phyloP scores from a whole-genome alignment of 2,888 invertebrate genomes.

The Callyntrura sp. region DNA sequence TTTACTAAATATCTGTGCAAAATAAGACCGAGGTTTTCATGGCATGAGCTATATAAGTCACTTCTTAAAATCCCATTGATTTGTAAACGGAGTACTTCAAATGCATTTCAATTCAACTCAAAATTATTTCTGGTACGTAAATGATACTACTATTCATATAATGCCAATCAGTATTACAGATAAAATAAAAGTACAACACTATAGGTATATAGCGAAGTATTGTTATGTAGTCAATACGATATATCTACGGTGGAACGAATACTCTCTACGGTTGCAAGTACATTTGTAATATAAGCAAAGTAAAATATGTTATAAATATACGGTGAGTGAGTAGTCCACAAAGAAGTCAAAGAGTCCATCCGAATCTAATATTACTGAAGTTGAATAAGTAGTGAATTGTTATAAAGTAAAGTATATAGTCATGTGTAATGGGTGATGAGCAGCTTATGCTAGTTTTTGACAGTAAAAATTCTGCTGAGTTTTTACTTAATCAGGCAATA shows the following conservation, averaged over 20 bases:
- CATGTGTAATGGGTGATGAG: too few species aligned
- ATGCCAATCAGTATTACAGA: constrained; percentile 42
- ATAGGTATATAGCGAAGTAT: not conserved
- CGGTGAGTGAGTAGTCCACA: constrained; percentile 32
- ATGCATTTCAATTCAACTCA: not conserved
- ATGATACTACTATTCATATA: constrained; percentile 25
- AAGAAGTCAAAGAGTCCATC: constrained; percentile 71
- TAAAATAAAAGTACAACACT: constrained; percentile 11
- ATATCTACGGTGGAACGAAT: not conserved
- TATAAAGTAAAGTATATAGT: constrained; percentile 7
- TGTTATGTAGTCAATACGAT: not conserved
- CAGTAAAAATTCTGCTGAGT: too few species aligned
- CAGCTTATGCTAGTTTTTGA: too few species aligned
- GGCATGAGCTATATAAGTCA: not conserved
- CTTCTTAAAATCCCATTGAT: too few species aligned
- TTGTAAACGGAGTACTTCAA: not conserved
- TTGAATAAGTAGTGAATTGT: too few species aligned
- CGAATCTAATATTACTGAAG: constrained; percentile 41
- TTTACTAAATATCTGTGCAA: too few species aligned
- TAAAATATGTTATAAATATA: not conserved
- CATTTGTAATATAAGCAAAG: not conserved
- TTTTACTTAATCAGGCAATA: too few species aligned
- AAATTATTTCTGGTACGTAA: not conserved
- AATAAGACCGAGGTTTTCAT: too few species aligned
- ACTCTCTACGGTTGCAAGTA: too few species aligned